Evolutionary conservation across 30 jellyfish, hydroid and myxozoan genomes (phyloP).

Genomic region (Pelagia noctiluca): DNA sequence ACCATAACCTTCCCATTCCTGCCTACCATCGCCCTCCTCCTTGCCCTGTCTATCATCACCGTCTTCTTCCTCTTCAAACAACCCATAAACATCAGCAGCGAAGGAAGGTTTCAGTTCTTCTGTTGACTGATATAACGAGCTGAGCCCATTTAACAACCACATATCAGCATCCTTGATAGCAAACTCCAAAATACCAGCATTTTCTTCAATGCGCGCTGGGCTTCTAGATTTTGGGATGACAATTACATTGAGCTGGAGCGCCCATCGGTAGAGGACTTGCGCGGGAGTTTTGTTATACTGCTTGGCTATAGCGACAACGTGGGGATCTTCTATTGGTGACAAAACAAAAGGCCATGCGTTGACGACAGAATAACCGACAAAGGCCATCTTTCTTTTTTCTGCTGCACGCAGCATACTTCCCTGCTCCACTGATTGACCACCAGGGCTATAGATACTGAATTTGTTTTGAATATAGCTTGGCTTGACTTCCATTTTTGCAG

Average conservation of each 20-base stretch:
- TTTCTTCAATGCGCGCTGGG: conserved; percentile 71
- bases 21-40: too few relatives aligned
- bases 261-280: conserved; percentile 70
- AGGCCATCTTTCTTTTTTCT: conserved; percentile 57
- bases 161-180: conserved; percentile 66
- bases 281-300: conserved; percentile 57
- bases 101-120: conserved; percentile 48
- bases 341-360: conserved; percentile 63
- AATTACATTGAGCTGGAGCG: conserved; percentile 53
- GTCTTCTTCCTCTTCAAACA: conserved; percentile 18
- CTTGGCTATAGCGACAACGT: conserved; percentile 51
- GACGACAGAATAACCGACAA: conserved; percentile 62
- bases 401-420: conserved; percentile 47
- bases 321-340: conserved; percentile 70
- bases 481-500: conserved; percentile 32
- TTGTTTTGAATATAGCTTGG: conserved; percentile 68
- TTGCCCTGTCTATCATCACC: too few relatives aligned
- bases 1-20: too few relatives aligned
- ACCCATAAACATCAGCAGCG: conserved; percentile 51
- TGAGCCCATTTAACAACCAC: conserved; percentile 64
- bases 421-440: conserved; percentile 48
- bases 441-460: conserved; percentile 70
- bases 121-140: conserved; percentile 52
- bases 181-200: conserved; percentile 60
- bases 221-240: conserved; percentile 72